phyloP scores from a whole-genome alignment of 2,113 vertebrate genomes.

The Laterallus jamaicensis region DNA sequence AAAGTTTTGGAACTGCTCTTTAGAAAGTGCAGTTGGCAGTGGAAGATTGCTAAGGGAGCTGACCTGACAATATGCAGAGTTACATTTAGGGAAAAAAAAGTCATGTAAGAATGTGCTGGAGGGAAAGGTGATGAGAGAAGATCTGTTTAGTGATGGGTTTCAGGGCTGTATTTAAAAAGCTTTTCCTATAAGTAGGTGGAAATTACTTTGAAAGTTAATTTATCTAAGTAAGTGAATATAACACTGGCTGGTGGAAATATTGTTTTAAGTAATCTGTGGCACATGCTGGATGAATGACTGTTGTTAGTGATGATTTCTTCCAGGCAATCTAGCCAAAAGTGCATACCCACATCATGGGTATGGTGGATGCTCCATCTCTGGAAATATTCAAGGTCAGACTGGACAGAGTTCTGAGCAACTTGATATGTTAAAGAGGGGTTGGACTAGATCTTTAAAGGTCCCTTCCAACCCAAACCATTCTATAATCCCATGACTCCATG shows the following conservation, averaged over 20 bases:
- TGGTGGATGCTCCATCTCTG: not conserved
- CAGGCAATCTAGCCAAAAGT: not conserved
- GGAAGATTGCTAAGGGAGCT: not conserved
- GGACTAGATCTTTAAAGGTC: not conserved
- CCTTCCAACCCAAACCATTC: not conserved
- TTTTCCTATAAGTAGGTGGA: not conserved
- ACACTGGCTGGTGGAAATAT: not conserved
- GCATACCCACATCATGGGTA: too few species aligned
- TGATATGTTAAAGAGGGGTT: not conserved
- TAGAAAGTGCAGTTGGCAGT: not conserved
- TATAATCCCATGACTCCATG: not conserved
- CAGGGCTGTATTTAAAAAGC: not conserved
- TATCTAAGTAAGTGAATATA: not conserved
- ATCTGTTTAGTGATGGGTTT: not conserved
- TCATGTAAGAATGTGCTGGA: not conserved
- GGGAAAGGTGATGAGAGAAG: not conserved
- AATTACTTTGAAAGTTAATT: not conserved
- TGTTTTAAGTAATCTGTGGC: not conserved
- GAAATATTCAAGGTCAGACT: not conserved
- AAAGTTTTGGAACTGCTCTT: not conserved
- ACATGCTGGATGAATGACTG: not conserved
- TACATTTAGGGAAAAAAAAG: not conserved
- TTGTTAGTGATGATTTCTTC: not conserved
- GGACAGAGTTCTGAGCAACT: rapidly evolving
- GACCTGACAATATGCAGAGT: not conserved